These are phyloP conservation scores for Merodon equestris DNA, from an alignment of 2,888 invertebrate genomes.

Conservation along the genomic window DNA sequence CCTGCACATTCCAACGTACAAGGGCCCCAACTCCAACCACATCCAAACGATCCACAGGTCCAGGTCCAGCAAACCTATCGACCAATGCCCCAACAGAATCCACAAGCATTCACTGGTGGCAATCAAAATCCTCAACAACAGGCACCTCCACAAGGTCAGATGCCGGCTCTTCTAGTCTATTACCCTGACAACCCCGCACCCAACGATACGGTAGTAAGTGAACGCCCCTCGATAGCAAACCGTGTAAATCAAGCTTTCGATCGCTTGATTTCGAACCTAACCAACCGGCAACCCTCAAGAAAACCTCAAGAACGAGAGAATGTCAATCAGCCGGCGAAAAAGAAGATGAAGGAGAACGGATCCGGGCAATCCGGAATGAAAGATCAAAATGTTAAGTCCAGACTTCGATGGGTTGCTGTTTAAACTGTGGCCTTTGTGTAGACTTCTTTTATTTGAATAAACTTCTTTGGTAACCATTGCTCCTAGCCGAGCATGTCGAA, in stretches of 20 bases:
- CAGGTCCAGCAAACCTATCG: neutral
- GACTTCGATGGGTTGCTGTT: constrained; percentile 26
- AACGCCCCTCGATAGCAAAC: constrained; percentile 34
- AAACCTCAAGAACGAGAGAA: neutral
- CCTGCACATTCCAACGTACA: constrained; percentile 13
- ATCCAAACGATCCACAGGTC: neutral
- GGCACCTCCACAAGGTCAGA: constrained; percentile 36
- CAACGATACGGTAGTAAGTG: neutral
- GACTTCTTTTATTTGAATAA: neutral
- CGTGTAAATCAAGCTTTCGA: constrained; percentile 49
- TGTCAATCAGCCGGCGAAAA: neutral
- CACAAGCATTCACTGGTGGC: neutral
- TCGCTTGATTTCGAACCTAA: constrained; percentile 40
- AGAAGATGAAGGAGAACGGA: neutral
- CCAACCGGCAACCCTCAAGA: constrained; percentile 13
- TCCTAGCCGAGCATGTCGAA: too few species aligned
- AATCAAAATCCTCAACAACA: constrained; percentile 2
- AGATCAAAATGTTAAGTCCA: neutral
- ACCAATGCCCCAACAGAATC: neutral
- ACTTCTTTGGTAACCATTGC: too few species aligned
- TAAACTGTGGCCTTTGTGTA: neutral
- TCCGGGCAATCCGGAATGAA: neutral
- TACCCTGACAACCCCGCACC: constrained; percentile 43
- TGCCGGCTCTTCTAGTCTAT: constrained; percentile 37
- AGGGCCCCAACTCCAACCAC: neutral